Base-by-base conservation (phyloP, 1,140 invertebrate genomes). In the Drosophila trapezifrons region DNA sequence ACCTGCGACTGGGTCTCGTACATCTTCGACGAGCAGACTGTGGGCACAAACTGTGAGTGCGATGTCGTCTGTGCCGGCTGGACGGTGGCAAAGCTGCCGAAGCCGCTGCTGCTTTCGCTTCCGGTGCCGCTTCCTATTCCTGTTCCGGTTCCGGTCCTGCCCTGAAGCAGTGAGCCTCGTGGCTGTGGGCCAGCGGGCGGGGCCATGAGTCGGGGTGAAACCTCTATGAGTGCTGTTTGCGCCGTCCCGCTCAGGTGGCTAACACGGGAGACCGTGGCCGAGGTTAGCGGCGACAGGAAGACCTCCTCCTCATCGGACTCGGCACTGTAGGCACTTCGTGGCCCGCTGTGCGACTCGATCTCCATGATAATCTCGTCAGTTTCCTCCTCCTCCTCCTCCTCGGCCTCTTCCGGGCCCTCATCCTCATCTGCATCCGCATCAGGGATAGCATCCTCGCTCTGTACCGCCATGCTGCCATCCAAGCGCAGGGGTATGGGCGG, bases 1-100 rank as follows among this genome's bases (percentile, higher is more conserved):
- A 56, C 18, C 9, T 15, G 45, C 3, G 40, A 57, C 40, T 71
- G 49, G 3, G 67, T 37, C 52, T 78, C 80, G 18, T 56, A 56
- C 76, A 91, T 82, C 42, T 89, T 91, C 0, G 90, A 91, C 2
- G 90, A 91, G 60, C 86, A 90, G 0, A 86, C 51, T 4, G 78
- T 72, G 4, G 90, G 90, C 43, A 76, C 56, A 52, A 91, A 91
- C 15, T 78, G 74, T 4, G 65, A 69, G 10, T 66, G 71, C 2
- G 80, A 72, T 2, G 58, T 35, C 4, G 63, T 70, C 18, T 72
- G 42, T 1, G 54, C 49, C 9, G 57, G 32, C 2, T 69, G 65
- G 6, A 86, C 37, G 0, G 58, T 75, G 15, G 46, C 57, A 35
- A 80, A 80, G 59, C 89, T 86, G 15, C 74, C 84, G 12, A 90